phyloP scores from a whole-genome alignment of 2,113 vertebrate species.

The Scomber japonicus region DNA sequence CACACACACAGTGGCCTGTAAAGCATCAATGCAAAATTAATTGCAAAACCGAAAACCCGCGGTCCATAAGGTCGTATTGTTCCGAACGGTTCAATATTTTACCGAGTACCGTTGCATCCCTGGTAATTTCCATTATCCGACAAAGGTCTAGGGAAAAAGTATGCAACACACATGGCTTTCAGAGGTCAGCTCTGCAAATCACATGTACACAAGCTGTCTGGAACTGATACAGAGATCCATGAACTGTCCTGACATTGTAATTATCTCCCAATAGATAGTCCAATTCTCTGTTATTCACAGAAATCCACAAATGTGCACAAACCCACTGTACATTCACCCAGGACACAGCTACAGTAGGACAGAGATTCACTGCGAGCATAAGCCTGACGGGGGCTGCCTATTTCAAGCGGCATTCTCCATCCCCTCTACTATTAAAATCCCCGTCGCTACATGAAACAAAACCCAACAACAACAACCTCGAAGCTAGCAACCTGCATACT shows the following conservation, averaged over 20 bases:
- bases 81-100: too few relatives aligned
- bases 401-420: too few relatives aligned
- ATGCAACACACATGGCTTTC: conserved; percentile 28
- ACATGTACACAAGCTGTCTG: conserved; percentile 49
- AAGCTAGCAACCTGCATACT: too few relatives aligned
- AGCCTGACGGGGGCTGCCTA: not conserved
- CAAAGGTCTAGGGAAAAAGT: not conserved
- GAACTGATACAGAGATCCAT: conserved; percentile 25
- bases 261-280: conserved; percentile 35
- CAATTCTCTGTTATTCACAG: conserved; percentile 13
- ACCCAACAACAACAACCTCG: too few relatives aligned
- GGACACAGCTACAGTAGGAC: not conserved
- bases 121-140: conserved; percentile 2
- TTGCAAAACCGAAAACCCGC: too few relatives aligned
- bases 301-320: conserved; percentile 29
- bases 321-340: not conserved
- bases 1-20: too few relatives aligned
- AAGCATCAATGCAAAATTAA: too few relatives aligned
- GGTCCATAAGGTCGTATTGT: too few relatives aligned
- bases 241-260: conserved; percentile 42
- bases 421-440: too few relatives aligned
- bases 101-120: too few relatives aligned
- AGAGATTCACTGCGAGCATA: not conserved
- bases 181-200: conserved; percentile 43
- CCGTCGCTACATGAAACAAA: too few relatives aligned